Conservation (phyloP, 30 jellyfish, hydroid and myxozoan species). For the Aurelia aurita region DNA sequence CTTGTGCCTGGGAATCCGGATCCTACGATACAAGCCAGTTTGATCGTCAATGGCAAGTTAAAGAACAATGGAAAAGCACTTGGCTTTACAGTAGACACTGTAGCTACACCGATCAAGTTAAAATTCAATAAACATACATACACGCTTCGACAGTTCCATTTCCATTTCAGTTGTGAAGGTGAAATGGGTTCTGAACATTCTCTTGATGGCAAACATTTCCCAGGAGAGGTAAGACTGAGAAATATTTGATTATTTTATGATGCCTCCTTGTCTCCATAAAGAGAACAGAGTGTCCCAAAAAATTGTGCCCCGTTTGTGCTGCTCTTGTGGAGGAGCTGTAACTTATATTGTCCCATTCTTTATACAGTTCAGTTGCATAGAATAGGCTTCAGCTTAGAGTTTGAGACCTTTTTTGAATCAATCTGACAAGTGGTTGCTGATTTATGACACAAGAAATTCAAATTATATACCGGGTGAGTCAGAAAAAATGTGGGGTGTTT, state of each 20-base stretch:
- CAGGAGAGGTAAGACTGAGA: conserved; percentile 91
- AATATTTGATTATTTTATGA: no score
- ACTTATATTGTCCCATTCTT: no score
- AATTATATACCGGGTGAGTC: no score
- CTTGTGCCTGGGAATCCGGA: conserved; percentile 20
- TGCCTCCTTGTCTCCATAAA: background rate
- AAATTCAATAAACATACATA: conserved; percentile 43
- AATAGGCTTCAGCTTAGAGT: no score
- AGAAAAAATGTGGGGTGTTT: no score
- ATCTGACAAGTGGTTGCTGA: no score
- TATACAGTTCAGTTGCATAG: no score
- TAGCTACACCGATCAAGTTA: conserved; percentile 47
- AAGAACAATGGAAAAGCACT: conserved; percentile 93
- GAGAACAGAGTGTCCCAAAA: background rate
- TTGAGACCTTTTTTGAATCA: no score
- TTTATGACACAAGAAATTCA: no score
- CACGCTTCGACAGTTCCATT: conserved; percentile 90
- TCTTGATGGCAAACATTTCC: conserved; percentile 86
- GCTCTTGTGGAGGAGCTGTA: no score
- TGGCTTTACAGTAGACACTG: conserved; percentile 77
- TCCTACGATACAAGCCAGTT: conserved; percentile 7
- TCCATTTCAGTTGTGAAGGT: conserved; percentile 95
- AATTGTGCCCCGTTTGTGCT: no score
- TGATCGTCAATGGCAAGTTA: conserved; percentile 78
- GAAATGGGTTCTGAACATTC: conserved; percentile 96